A percentile compares a stretch with the other conserved stretches of the same genome.
Conservation (phyloP, 1,140 invertebrate genomes). For the Ditylenchus dipsaci region DNA sequence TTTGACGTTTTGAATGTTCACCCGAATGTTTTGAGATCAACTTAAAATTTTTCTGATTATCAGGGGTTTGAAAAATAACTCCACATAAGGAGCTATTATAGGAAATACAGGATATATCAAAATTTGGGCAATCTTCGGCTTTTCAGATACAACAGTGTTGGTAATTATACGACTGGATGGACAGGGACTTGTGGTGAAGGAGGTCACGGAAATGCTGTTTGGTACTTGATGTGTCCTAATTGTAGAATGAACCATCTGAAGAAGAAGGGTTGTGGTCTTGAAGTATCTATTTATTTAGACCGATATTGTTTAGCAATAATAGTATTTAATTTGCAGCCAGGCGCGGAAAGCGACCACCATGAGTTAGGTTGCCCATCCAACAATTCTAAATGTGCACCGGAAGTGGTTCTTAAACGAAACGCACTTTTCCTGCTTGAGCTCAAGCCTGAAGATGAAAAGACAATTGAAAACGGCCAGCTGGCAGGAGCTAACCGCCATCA, state of each 20-base stretch:
- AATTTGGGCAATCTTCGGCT: no score
- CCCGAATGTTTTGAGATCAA: no score
- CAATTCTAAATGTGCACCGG: neutral
- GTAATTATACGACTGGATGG: conserved; percentile 79
- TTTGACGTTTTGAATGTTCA: no score
- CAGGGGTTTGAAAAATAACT: no score
- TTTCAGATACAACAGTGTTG: conserved; percentile 71
- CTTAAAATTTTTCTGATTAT: no score
- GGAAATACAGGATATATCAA: no score
- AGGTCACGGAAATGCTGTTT: conserved; percentile 74
- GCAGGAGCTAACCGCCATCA: neutral
- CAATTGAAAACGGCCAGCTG: conserved; percentile 31
- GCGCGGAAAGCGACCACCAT: no score
- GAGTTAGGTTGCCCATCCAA: neutral
- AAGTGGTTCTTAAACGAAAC: conserved; percentile 73
- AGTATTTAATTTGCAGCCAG: no score
- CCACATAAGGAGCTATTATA: no score
- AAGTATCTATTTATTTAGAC: conserved; percentile 55
- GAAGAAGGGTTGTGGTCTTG: conserved; percentile 55
- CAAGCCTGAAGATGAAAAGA: conserved; percentile 65
- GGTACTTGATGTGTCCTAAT: conserved; percentile 84
- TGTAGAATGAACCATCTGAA: conserved; percentile 77
- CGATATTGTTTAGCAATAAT: conserved; percentile 9
- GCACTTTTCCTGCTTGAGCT: conserved; percentile 87
- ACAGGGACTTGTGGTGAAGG: conserved; percentile 81